These are phyloP conservation scores for Tuberolachnus salignus DNA, from an alignment of 2,888 invertebrate species.

Conservation along the genomic window DNA sequence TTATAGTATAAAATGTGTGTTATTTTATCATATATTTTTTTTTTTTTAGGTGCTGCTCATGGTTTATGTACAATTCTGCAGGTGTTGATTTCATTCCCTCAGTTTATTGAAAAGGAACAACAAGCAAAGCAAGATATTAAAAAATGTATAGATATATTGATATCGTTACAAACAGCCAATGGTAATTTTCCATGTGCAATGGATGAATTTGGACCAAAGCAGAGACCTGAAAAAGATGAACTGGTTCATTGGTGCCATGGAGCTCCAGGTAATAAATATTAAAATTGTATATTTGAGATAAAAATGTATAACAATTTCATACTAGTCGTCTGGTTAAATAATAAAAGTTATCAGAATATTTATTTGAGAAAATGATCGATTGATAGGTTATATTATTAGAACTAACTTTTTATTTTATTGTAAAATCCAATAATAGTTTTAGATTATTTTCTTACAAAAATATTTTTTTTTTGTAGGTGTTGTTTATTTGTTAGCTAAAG, in stretches of 20 bases:
- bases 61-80: slow-evolving; percentile 73
- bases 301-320: too few relatives aligned
- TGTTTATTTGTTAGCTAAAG: slow-evolving; percentile 80
- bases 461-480: slow-evolving; percentile 66
- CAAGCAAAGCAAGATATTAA: slow-evolving; percentile 69
- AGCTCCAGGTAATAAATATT: slow-evolving; percentile 69
- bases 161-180: slow-evolving; percentile 71
- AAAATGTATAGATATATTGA: slow-evolving; percentile 71
- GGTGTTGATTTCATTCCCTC: slow-evolving; percentile 65
- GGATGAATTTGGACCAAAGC: slow-evolving; percentile 67
- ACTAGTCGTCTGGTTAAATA: too few relatives aligned
- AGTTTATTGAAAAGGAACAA: slow-evolving; percentile 62
- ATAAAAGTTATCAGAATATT: too few relatives aligned
- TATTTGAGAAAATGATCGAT: too few relatives aligned
- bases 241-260: slow-evolving; percentile 92
- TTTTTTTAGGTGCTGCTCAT: slow-evolving; percentile 66
- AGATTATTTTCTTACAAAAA: too few relatives aligned
- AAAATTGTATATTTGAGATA: too few relatives aligned
- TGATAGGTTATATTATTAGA: too few relatives aligned
- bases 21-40: too few relatives aligned
- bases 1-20: not conserved
- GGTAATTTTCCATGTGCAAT: slow-evolving; percentile 72
- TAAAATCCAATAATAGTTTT: not conserved
- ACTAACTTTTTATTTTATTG: too few relatives aligned
- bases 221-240: slow-evolving; percentile 72